A percentile compares a stretch with the other conserved stretches of the same genome.
Evolutionary conservation across 2,888 invertebrate genomes (phyloP).

Genomic region (Hydropsyche betteni): DNA sequence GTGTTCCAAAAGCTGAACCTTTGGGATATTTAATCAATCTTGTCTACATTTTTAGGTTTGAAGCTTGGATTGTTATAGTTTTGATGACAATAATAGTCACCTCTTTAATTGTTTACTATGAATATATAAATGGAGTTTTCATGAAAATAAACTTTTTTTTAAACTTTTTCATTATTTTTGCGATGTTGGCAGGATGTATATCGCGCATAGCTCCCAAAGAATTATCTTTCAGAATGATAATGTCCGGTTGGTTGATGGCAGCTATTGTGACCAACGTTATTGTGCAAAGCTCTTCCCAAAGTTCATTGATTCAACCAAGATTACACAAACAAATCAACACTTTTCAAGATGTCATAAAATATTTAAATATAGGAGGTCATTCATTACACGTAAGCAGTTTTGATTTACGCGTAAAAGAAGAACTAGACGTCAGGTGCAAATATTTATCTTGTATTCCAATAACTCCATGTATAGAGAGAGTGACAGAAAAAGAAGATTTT

Average conservation of each 20-base stretch:
- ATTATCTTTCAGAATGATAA: slow-evolving; percentile 1
- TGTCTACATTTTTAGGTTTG: slow-evolving; percentile 27
- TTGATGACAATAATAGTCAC: slow-evolving; percentile 25
- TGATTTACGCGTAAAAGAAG: slow-evolving; percentile 22
- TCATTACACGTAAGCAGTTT: slow-evolving; percentile 4
- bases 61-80: slow-evolving; percentile 34
- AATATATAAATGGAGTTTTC: slow-evolving; percentile 14
- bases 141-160: not conserved
- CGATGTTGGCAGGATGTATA: slow-evolving; percentile 23
- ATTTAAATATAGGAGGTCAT: slow-evolving; percentile 19
- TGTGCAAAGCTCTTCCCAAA: slow-evolving; percentile 33
- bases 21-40: slow-evolving; percentile 26
- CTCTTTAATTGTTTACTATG: slow-evolving; percentile 14
- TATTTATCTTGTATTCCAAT: slow-evolving; percentile 20
- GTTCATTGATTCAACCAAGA: slow-evolving; percentile 27
- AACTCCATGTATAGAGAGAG: slow-evolving; percentile 19
- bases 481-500: slow-evolving; percentile 20
- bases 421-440: slow-evolving; percentile 26
- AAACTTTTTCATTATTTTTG: slow-evolving; percentile 26
- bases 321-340: slow-evolving; percentile 13
- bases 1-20: slow-evolving; percentile 27
- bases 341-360: not conserved
- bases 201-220: slow-evolving; percentile 19
- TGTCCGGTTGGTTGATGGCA: slow-evolving; percentile 26
- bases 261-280: slow-evolving; percentile 14